These are phyloP conservation scores for Aselliscus stoliczkanus DNA, from an alignment of 2,797 vertebrate genomes.

Conservation along the genomic window DNA sequence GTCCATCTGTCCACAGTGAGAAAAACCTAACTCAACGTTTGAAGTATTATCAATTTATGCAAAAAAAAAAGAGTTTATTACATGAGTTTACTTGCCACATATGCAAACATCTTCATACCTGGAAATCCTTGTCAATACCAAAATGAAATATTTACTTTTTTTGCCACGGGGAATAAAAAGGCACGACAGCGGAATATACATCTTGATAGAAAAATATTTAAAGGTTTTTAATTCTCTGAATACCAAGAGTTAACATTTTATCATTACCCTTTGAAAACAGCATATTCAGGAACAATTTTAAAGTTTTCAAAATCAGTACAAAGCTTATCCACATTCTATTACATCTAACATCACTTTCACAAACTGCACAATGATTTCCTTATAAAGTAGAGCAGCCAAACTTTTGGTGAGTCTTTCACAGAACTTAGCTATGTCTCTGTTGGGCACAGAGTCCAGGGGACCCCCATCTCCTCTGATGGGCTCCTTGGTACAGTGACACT, in stretches of 20 bases:
- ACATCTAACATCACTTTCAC: constrained; percentile 49
- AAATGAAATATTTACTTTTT: constrained; percentile 50
- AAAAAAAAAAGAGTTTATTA: not conserved
- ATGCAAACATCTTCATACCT: constrained; percentile 54
- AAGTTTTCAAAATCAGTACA: constrained; percentile 71
- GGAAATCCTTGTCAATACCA: not conserved
- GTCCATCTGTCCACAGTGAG: not conserved
- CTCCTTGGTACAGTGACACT: not conserved
- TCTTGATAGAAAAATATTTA: constrained; percentile 78
- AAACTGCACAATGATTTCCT: constrained; percentile 58
- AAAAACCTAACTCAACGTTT: not conserved
- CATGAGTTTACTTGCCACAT: constrained; percentile 23
- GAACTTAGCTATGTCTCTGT: constrained; percentile 11
- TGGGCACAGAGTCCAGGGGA: not conserved
- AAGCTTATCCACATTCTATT: constrained; percentile 60
- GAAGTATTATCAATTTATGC: constrained; percentile 29
- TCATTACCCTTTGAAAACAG: constrained; percentile 50
- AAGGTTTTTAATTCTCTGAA: constrained; percentile 75
- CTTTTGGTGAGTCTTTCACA: not conserved
- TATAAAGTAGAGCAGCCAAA: not conserved
- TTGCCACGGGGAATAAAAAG: constrained; percentile 52
- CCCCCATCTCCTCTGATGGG: not conserved
- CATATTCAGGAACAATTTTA: constrained; percentile 60
- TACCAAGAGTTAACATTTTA: constrained; percentile 67
- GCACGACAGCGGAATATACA: constrained; percentile 45